Conservation (phyloP, 2,888 invertebrate genomes). For the Cataglyphis cursor region DNA sequence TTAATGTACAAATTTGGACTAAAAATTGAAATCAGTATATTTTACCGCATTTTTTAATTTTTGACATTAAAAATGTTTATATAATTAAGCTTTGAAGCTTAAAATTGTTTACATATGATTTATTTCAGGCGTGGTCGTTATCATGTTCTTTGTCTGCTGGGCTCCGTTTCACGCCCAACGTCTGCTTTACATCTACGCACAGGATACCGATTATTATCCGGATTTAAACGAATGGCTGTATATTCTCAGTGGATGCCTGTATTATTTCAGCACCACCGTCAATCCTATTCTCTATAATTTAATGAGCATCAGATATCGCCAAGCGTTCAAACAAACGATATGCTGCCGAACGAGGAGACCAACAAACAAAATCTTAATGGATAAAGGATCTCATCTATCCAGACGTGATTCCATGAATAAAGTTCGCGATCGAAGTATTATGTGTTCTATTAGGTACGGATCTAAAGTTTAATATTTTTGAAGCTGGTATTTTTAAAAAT, state of each 20-base stretch:
- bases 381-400: slow-evolving; percentile 28
- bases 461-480: not conserved
- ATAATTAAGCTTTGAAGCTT: not conserved
- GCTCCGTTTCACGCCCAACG: slow-evolving; percentile 98
- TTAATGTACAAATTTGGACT: not conserved
- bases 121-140: slow-evolving; percentile 95
- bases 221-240: slow-evolving; percentile 93
- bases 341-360: slow-evolving; percentile 87
- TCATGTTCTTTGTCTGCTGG: slow-evolving; percentile 98
- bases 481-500: not conserved
- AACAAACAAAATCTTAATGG: not conserved
- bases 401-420: slow-evolving; percentile 40
- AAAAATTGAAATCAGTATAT: not conserved
- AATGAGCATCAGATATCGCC: slow-evolving; percentile 92
- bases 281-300: slow-evolving; percentile 96
- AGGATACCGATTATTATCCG: slow-evolving; percentile 89
- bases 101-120: not conserved
- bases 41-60: not conserved
- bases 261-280: slow-evolving; percentile 94
- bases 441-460: slow-evolving; percentile 70
- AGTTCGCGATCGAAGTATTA: slow-evolving; percentile 52
- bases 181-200: slow-evolving; percentile 93
- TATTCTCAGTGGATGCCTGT: slow-evolving; percentile 93
- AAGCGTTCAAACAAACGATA: slow-evolving; percentile 92
- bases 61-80: not conserved